These are phyloP conservation scores for Paracanthobrama guichenoti DNA, from an alignment of 2,113 vertebrate genomes.

Conservation along the genomic window DNA sequence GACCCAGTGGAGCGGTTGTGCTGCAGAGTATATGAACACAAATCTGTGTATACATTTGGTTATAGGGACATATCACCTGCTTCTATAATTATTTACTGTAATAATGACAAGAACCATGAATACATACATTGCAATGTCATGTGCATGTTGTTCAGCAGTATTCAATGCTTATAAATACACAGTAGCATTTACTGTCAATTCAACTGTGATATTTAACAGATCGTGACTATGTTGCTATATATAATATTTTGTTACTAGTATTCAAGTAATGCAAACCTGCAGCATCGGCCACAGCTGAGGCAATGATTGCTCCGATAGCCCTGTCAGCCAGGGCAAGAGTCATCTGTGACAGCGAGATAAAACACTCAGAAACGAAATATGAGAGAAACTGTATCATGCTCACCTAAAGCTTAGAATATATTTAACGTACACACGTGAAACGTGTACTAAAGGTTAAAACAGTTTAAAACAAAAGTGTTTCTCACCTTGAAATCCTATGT, in stretches of 20 bases:
- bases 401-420: background rate
- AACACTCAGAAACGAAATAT: background rate
- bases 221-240: background rate
- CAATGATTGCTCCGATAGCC: conserved; percentile 73
- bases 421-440: background rate
- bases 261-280: conserved; percentile 65
- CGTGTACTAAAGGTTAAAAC: background rate
- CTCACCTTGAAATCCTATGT: conserved; percentile 1
- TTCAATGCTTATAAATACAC: background rate
- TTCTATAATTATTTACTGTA: background rate
- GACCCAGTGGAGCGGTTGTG: conserved; percentile 76
- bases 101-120: background rate
- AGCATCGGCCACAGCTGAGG: conserved; percentile 74
- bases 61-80: background rate
- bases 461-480: background rate
- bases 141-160: background rate
- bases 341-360: conserved; percentile 63
- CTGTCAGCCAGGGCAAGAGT: conserved; percentile 64
- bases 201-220: background rate
- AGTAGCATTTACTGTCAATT: background rate
- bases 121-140: background rate
- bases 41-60: background rate
- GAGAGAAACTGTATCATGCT: background rate
- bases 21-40: conserved; percentile 50
- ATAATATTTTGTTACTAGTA: background rate